Evolutionary conservation across 2,113 vertebrate genomes (phyloP), one percentile per base, ranked within the genome.

Genomic region (Amazona guildingii): DNA sequence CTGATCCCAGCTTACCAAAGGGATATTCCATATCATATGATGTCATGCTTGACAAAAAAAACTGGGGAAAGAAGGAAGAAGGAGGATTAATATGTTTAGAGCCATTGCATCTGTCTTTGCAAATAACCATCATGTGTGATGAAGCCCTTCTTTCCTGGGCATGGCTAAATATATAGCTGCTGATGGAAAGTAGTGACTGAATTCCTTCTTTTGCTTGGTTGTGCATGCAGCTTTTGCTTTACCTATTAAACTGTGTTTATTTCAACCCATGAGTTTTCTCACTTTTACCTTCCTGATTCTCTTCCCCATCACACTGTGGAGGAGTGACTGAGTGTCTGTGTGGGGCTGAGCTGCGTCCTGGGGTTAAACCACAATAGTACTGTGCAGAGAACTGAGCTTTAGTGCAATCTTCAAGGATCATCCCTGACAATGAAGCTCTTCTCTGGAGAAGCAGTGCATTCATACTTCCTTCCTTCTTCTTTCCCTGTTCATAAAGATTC

Each of bases 81-180:
- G 20, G 11, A 10, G 12, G 11, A 16, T 4, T 2, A 18, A 31
- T 59, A 44, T 24, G 2, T 61, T 51, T 75, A 33, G 13, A 44
- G 17, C 10, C 27, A 39, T n/a, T 33, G 7, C 2, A 2, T 37
- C 10, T 75, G 21, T 37, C 35, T 75, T 89, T 8, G 25, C 21
- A 75, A 23, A 18, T 35, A 37, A 59, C 8, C 4, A 13, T 67
- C 54, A 70, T 2, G 2, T 0, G 0, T 72, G 28, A 25, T n/a
- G 19, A n/a, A 88, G 25, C 33, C 37, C 27, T 79, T 16, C 28
- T 46, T 63, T 79, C 25, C 35, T 64, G 23, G 5, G 15, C 9
- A 43, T 21, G 17, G 31, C 2, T 66, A 8, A 74, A 43, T 35
- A 66, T 21, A 37, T 57, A 37, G 43, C 24, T 37, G 35, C 24